Evolutionary conservation across 2,888 invertebrate species (phyloP).

Genomic region (Tipula vernalis): DNA sequence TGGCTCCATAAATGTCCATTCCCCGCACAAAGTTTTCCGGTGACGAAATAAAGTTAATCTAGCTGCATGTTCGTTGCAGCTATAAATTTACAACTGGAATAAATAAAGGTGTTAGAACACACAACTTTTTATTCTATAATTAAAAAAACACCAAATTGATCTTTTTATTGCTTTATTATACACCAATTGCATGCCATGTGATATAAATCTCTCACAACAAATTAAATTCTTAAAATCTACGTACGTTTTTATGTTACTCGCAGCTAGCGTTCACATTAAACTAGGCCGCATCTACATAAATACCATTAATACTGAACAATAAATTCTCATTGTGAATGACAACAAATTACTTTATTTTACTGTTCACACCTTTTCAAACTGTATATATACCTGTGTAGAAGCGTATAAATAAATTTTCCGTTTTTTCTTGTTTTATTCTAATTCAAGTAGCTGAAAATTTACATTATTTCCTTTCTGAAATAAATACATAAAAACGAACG

Average conservation of each 20-base stretch:
- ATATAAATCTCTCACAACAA: background rate
- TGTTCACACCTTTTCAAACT: background rate
- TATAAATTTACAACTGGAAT: background rate
- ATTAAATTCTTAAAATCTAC: background rate
- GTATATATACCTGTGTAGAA: background rate
- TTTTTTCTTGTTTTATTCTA: background rate
- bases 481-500: background rate
- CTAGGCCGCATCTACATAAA: background rate
- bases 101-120: background rate
- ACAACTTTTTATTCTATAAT: background rate
- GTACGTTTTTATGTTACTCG: background rate
- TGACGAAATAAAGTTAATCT: background rate
- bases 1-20: too few species aligned
- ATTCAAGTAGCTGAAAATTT: background rate
- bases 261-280: background rate
- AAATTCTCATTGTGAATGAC: background rate
- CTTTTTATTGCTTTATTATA: background rate
- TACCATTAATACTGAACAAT: background rate
- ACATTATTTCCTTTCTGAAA: background rate
- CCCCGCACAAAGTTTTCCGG: too few species aligned
- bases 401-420: background rate
- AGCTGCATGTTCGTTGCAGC: background rate
- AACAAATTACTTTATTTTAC: background rate
- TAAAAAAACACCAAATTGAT: background rate
- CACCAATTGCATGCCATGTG: background rate